Base-by-base conservation (phyloP, 2,113 vertebrate genomes). In the Theristicus caerulescens region DNA sequence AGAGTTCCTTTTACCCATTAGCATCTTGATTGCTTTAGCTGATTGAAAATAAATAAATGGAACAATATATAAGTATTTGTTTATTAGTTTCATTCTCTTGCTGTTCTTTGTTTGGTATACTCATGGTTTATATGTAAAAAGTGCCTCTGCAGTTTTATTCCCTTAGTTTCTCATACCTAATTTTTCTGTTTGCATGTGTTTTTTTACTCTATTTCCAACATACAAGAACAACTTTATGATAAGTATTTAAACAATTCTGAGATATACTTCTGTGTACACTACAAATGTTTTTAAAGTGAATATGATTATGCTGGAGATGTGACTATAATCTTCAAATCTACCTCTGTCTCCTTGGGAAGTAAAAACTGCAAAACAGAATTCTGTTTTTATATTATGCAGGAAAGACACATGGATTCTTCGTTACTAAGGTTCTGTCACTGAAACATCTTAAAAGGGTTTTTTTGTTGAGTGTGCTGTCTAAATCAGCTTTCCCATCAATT, bases 401-500 rank as follows among this genome's bases (percentile, higher is more conserved):
- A 96, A 90, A 94, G 73, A 86, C 19, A 80, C 65, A 82, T 82
- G 24, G 55, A 88, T 93, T 92, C 40, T 86, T 95, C 16, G 42
- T 93, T 72, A 96, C 66, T 94, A 92, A 93, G 27, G 15, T 86
- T 84, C 64, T 97, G 92, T 95, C 93, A 96, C 66, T 77, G 96
- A 96, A 89, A 82, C 5, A 7, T 96, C 64, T 97, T 97, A 87
- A 97, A 97, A 94, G 61, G 32, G 22, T 1, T 6, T 86, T 97
- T 96, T 89, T 97, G 96, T 97, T 96, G 69, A 97, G 94, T 94
- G 21, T 95, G 59, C 77, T 67, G 18, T 96, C 82, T 96, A 96
- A 97, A 96, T 96, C 95, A 97, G 72, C 83, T 97, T 96, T 96
- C 69, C 58, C 79, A 97, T 97, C 94, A 98, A 96, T 97, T 98